These are phyloP conservation scores for Brassicogethes aeneus DNA, from an alignment of 2,888 invertebrate species.

Conservation along the genomic window DNA sequence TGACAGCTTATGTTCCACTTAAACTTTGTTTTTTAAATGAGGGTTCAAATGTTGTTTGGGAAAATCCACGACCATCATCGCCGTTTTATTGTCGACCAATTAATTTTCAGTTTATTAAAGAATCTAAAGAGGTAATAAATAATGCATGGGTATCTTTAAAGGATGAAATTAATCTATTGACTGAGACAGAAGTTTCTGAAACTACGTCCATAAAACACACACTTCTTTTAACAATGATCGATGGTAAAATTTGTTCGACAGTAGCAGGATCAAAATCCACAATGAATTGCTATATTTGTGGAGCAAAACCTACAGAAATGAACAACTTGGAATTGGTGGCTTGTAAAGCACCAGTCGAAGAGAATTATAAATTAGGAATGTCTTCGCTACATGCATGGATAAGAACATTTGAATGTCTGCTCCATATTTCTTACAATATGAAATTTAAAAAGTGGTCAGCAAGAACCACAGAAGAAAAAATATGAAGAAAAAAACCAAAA, in stretches of 20 bases:
- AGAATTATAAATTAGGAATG: conserved; percentile 17
- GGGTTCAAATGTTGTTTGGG: conserved; percentile 1
- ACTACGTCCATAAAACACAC: conserved; percentile 9
- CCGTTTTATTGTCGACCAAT: conserved; percentile 3
- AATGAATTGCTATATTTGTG: too few relatives aligned
- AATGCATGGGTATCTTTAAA: neutral
- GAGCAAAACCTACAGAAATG: conserved; percentile 14
- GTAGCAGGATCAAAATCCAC: neutral
- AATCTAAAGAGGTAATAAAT: too few relatives aligned
- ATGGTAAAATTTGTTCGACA: conserved; percentile 19
- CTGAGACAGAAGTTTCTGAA: conserved; percentile 6
- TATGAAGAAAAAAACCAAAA: conserved; percentile 11
- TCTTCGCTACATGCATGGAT: conserved; percentile 21
- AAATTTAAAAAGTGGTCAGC: too few relatives aligned
- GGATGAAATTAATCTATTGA: conserved; percentile 1
- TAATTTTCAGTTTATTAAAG: conserved; percentile 2
- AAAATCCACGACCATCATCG: too few relatives aligned
- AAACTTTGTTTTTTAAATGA: conserved; percentile 3
- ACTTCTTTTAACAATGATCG: conserved; percentile 18
- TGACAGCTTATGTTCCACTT: too few relatives aligned
- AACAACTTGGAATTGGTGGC: conserved; percentile 14
- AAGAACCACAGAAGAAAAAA: conserved; percentile 19
- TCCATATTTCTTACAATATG: conserved; percentile 19
- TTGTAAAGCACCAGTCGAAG: conserved; percentile 14
- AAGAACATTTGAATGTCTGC: conserved; percentile 21